Base-by-base conservation (phyloP, 2,888 invertebrate species). In the Imbricaverruca yamaguchii region DNA sequence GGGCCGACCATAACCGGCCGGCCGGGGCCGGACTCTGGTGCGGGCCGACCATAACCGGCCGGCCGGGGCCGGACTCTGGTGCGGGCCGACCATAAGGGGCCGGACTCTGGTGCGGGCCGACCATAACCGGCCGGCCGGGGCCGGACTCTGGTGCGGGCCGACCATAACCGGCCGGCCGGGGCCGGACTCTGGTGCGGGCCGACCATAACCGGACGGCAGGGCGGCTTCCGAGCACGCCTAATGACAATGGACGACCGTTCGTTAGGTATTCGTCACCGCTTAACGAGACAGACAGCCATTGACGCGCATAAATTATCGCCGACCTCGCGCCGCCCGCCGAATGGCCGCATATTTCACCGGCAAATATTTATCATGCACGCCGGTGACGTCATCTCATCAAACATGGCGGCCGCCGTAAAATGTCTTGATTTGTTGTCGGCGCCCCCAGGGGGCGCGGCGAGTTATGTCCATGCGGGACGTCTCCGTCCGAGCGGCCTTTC, bases 401-500 rank as follows among this genome's bases (percentile, higher is more conserved):
- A 74, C 74, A 74, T 74, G 74, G 74, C 74, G 53, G 74, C 74
- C 53, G 53, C 74, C 74, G 74, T 74, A 74, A 74, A 74, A 55
- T 18, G 74, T 74, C 74, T 74, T 74, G 74, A 74, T 74, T 55
- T 74, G 74, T 74, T 55, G 74, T 55, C 74, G 74, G 65, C 18
- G 74, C 18, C 53, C 18, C 53, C 39, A 4, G 39, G 74, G 74
- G 74, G 53, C 74, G 53, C 74, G 74, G 55, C 74, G 74, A 69
- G 74, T 74, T 74, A 74, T 74, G 74, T 39, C 10, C 18, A 7
- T 23, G 74, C 55, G 18, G 18, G 74, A 53, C 74, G 53, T 53
- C 53, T 65, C 53, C 18, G 74, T 59, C 18, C 55, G 21, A 55
- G 13, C 9, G 53, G 53, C 74, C 74, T 53, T 74, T 74, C 74